Percentiles rank a stretch among this genome's conserved stretches.
phyloP scores from a whole-genome alignment of 2,113 vertebrate genomes.

The Labrus mixtus region DNA sequence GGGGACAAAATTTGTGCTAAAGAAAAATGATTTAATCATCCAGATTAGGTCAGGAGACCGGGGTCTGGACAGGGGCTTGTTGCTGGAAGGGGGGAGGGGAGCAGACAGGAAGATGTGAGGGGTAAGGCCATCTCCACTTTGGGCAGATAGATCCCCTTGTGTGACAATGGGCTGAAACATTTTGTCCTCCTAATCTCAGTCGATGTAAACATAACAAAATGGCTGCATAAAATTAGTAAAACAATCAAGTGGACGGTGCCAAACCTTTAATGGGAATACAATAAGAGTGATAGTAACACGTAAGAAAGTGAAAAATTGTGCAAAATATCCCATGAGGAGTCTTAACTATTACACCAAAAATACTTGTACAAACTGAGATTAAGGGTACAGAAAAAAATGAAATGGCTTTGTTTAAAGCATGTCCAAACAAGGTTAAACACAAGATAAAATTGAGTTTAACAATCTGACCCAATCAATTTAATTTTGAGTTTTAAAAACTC shows the following conservation, averaged over 20 bases:
- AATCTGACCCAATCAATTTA: not conserved
- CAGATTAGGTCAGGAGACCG: slow-evolving; percentile 85
- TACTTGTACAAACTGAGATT: no score
- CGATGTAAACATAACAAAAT: slow-evolving; percentile 1
- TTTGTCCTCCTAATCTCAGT: slow-evolving; percentile 13
- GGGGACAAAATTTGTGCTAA: slow-evolving; percentile 78
- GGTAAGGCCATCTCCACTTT: slow-evolving; percentile 65
- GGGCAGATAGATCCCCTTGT: slow-evolving; percentile 42
- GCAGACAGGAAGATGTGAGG: slow-evolving; percentile 72
- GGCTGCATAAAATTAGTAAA: not conserved
- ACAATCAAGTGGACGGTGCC: no score
- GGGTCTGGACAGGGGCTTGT: slow-evolving; percentile 75
- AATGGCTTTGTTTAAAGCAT: no score
- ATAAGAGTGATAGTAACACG: no score
- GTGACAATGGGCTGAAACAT: slow-evolving; percentile 43
- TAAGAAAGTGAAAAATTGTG: no score
- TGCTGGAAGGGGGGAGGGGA: slow-evolving; percentile 61
- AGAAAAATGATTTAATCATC: slow-evolving; percentile 83
- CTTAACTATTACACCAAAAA: not conserved
- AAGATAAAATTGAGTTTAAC: not conserved
- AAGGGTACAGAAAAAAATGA: no score
- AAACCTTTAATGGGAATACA: no score
- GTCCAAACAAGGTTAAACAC: no score
- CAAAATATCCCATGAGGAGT: not conserved
- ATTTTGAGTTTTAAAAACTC: slow-evolving; percentile 5